These are phyloP conservation scores for Seira ritae DNA, from an alignment of 2,888 invertebrate genomes.

Conservation along the genomic window DNA sequence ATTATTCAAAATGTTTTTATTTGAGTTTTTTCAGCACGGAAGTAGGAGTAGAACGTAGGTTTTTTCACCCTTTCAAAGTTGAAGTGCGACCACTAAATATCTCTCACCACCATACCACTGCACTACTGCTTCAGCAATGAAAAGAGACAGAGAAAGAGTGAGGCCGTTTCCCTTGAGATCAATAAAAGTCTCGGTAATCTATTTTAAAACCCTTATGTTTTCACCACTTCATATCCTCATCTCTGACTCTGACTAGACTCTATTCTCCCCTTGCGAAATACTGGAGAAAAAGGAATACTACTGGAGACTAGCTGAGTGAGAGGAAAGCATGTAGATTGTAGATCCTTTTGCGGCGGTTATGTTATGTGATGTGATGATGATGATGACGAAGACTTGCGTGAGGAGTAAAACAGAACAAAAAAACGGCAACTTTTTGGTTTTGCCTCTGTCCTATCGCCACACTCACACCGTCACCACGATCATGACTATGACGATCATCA, in stretches of 20 bases:
- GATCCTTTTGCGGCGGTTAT: background rate
- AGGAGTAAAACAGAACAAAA: background rate
- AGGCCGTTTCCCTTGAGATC: constrained; percentile 11
- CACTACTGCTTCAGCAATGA: constrained; percentile 6
- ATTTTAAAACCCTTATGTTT: background rate
- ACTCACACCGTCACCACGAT: background rate
- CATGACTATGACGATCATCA: background rate
- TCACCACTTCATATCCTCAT: background rate
- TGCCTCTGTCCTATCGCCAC: background rate
- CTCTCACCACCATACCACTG: background rate
- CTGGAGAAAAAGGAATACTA: too few species aligned
- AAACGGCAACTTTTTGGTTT: constrained; percentile 5
- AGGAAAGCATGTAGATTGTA: too few species aligned
- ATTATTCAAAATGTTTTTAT: too few species aligned
- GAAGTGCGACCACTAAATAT: too few species aligned
- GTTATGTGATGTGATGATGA: background rate
- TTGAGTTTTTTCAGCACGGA: too few species aligned
- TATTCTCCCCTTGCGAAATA: background rate
- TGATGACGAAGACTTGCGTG: constrained; percentile 1
- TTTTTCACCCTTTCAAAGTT: background rate
- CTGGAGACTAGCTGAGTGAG: too few species aligned
- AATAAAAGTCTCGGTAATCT: background rate
- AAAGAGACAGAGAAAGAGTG: background rate
- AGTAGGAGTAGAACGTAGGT: background rate
- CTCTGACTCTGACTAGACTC: constrained; percentile 8